Percentiles rank a stretch among this genome's conserved stretches.
phyloP scores from a whole-genome alignment of 35 echinoderm and acorn worm species.

The Chiridota heheva region DNA sequence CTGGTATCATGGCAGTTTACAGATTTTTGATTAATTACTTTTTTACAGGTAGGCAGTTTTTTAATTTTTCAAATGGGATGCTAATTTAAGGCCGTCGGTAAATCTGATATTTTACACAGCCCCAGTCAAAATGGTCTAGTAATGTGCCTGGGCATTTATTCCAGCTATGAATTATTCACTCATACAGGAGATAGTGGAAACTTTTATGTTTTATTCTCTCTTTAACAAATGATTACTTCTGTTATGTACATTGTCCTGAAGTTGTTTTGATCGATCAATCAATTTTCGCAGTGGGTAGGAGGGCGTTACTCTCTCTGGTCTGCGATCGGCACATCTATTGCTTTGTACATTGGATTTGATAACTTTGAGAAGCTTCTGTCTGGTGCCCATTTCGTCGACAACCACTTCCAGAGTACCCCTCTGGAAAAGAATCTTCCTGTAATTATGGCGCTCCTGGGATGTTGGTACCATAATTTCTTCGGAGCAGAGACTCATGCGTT shows the following conservation, averaged over 20 bases:
- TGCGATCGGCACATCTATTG: constrained; percentile 93
- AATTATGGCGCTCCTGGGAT: constrained; percentile 79
- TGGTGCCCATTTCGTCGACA: constrained; percentile 92
- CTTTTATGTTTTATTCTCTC: not conserved
- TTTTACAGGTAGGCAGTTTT: too few species aligned
- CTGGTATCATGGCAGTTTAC: too few species aligned
- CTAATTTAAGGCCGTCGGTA: too few species aligned
- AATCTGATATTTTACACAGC: too few species aligned
- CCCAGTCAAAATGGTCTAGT: too few species aligned
- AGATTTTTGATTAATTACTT: too few species aligned
- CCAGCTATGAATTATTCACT: too few species aligned
- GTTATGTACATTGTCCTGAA: too few species aligned
- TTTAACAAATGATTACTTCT: too few species aligned
- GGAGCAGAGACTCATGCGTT: constrained; percentile 92
- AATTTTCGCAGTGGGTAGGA: constrained; percentile 98
- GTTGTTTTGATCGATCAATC: too few species aligned
- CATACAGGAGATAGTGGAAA: not conserved
- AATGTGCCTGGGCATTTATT: too few species aligned
- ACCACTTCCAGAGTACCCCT: constrained; percentile 82
- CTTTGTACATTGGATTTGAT: constrained; percentile 88
- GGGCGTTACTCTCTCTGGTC: constrained; percentile 98
- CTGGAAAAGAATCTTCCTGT: constrained; percentile 89
- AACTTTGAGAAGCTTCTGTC: constrained; percentile 86
- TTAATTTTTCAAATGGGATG: too few species aligned
- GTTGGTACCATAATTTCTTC: constrained; percentile 99